These are phyloP conservation scores for Aporophyla lueneburgensis DNA, from an alignment of 2,888 invertebrate genomes.

Conservation along the genomic window DNA sequence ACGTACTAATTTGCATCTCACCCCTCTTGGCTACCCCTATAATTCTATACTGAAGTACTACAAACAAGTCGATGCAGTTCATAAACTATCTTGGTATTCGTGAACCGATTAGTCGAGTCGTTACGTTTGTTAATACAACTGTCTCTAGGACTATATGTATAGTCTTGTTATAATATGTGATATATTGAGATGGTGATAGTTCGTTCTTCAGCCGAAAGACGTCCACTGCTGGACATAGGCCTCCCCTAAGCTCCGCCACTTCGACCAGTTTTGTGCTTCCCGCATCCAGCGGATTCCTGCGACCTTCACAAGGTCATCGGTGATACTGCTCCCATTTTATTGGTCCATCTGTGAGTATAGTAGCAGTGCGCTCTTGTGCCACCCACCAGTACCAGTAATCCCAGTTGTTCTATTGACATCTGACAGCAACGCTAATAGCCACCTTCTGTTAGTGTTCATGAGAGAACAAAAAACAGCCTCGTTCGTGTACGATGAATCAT, in stretches of 20 bases:
- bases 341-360: neutral
- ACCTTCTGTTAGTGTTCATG: neutral
- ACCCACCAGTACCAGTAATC: neutral
- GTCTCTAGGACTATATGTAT: neutral
- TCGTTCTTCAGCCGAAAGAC: too few species aligned
- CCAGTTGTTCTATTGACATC: conserved; percentile 16
- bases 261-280: too few species aligned
- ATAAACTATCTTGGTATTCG: too few species aligned
- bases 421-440: neutral
- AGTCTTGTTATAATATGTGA: neutral
- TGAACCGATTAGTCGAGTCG: neutral
- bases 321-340: too few species aligned
- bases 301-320: too few species aligned
- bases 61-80: neutral
- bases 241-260: too few species aligned
- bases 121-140: neutral
- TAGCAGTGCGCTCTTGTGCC: neutral
- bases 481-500: conserved; percentile 27
- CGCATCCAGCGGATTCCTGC: too few species aligned
- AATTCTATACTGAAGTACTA: neutral
- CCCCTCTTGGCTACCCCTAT: neutral
- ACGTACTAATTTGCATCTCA: neutral
- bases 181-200: neutral
- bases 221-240: too few species aligned
- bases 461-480: conserved; percentile 34